A percentile compares a stretch with the other conserved stretches of the same genome.
phyloP scores from a whole-genome alignment of 2,888 invertebrate genomes.

The Trichogramma dendrolimi region DNA sequence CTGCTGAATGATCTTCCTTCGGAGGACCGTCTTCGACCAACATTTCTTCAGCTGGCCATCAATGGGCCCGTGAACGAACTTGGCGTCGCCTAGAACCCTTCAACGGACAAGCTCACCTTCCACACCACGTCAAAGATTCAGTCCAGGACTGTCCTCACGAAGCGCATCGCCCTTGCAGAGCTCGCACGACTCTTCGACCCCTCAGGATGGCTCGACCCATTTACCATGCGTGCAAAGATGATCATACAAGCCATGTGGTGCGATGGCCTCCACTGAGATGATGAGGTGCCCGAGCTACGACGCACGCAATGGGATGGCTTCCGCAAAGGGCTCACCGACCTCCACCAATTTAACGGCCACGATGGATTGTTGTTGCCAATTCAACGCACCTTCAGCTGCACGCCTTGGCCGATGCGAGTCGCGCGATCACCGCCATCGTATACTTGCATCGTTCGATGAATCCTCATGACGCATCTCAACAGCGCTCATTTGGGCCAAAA shows the following conservation, averaged over 20 bases:
- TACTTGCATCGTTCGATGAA: no score
- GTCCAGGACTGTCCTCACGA: neutral
- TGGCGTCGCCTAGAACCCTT: neutral
- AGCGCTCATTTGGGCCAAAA: no score
- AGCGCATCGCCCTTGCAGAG: neutral
- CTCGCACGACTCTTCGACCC: conserved; percentile 2
- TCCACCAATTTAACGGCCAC: neutral
- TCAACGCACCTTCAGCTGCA: no score
- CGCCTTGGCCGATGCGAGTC: no score
- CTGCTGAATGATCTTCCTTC: neutral
- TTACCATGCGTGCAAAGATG: no score
- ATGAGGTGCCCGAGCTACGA: neutral
- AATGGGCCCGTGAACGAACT: neutral
- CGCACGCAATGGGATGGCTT: neutral
- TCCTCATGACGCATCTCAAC: no score
- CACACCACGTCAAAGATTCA: neutral
- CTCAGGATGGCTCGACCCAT: neutral
- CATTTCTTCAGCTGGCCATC: neutral
- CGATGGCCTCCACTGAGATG: neutral
- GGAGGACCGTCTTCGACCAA: neutral
- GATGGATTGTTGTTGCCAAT: no score
- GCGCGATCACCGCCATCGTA: no score
- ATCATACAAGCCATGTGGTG: neutral
- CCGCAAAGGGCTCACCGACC: neutral
- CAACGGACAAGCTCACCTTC: neutral